phyloP scores from a whole-genome alignment of 2,888 invertebrate species.

The Pheosia tremula region DNA sequence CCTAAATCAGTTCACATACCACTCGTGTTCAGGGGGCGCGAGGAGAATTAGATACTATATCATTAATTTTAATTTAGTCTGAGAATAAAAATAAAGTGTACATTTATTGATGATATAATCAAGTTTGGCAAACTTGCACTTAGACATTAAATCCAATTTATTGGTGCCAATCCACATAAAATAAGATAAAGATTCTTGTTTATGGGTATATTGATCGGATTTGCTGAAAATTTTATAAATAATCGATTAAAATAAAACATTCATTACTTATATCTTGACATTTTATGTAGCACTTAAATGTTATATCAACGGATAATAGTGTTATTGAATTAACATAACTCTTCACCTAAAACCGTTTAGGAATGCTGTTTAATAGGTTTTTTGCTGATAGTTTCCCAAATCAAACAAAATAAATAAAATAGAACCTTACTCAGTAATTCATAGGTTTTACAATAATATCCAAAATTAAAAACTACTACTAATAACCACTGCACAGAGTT shows the following conservation, averaged over 20 bases:
- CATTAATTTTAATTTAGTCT: neutral
- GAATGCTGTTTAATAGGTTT: no score
- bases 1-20: no score
- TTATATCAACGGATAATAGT: no score
- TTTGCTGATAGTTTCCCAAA: no score
- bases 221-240: constrained; percentile 2
- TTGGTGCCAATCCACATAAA: neutral
- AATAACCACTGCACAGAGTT: constrained; percentile 24
- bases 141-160: neutral
- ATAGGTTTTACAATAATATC: no score
- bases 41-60: no score
- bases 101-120: neutral
- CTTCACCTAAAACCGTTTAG: no score
- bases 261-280: neutral
- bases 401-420: no score
- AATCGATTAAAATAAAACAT: constrained; percentile 1
- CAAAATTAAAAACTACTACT: neutral
- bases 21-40: no score
- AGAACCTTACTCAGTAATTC: no score
- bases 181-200: constrained; percentile 1
- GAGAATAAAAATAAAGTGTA: neutral
- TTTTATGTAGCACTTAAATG: no score
- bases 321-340: no score
- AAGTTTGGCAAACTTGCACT: neutral
- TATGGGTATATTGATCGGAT: constrained; percentile 2